A percentile compares a stretch with the other conserved stretches of the same genome.
Evolutionary conservation across 2,797 vertebrate species (phyloP).

Genomic region (Tragelaphus eurycerus): DNA sequence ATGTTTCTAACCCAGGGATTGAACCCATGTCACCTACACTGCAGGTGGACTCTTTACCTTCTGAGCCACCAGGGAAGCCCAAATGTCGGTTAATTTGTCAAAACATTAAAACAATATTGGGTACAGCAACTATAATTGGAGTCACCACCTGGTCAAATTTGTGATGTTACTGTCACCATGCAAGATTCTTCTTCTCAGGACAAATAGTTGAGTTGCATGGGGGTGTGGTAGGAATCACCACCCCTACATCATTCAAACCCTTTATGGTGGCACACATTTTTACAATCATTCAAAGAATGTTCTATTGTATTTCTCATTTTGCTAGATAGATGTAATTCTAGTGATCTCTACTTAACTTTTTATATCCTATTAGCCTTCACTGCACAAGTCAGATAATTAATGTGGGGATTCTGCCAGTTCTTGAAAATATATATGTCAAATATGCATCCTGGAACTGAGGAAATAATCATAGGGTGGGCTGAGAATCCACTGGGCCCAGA

Average conservation of each 20-base stretch:
- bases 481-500: not conserved
- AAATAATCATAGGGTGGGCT: not conserved
- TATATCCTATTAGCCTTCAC: not conserved
- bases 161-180: not conserved
- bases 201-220: not conserved
- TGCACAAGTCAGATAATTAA: not conserved
- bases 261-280: not conserved
- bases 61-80: not conserved
- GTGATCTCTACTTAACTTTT: not conserved
- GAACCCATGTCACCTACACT: not conserved
- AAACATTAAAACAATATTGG: not conserved
- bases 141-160: not conserved
- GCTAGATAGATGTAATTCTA: not conserved
- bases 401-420: not conserved
- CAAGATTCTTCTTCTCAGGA: not conserved
- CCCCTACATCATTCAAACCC: not conserved
- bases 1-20: not conserved
- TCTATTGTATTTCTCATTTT: not conserved
- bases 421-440: not conserved
- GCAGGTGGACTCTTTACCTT: not conserved
- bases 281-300: not conserved
- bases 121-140: not conserved
- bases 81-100: not conserved
- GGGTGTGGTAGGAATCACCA: not conserved
- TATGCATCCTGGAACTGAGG: not conserved